phyloP scores from a whole-genome alignment of 2,797 vertebrate genomes.

The Phoxinus dragarum region DNA sequence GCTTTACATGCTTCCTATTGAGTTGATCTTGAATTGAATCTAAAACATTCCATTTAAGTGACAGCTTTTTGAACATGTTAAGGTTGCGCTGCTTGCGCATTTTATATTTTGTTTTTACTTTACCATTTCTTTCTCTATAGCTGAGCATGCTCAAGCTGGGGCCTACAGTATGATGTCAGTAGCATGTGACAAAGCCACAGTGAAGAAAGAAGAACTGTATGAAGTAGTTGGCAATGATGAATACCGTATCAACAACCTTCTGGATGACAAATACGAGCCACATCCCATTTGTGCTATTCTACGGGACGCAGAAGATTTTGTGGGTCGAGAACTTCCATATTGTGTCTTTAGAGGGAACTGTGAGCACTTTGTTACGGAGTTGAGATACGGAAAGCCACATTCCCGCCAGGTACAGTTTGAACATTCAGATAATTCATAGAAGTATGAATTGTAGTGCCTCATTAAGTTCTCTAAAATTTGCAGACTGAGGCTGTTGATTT shows the following conservation, averaged over 20 bases:
- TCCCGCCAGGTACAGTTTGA: constrained; percentile 79
- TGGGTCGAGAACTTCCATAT: constrained; percentile 77
- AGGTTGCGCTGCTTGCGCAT: accelerated
- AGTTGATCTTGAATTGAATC: not conserved
- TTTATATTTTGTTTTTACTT: not conserved
- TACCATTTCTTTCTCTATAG: constrained; percentile 61
- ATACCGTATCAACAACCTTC: constrained; percentile 83
- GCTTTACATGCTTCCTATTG: not conserved
- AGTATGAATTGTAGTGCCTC: not conserved
- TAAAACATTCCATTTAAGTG: not conserved
- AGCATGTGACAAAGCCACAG: constrained; percentile 77
- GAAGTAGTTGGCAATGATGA: constrained; percentile 73
- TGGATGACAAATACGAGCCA: constrained; percentile 75
- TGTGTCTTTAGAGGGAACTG: constrained; percentile 83
- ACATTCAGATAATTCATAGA: not conserved
- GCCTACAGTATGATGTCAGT: constrained; percentile 83
- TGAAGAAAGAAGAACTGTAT: constrained; percentile 81
- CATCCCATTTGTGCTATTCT: constrained; percentile 69
- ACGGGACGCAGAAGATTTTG: constrained; percentile 68
- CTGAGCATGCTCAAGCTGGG: constrained; percentile 71
- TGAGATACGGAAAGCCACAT: constrained; percentile 83
- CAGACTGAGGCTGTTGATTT: too few relatives aligned
- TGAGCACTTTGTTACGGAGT: constrained; percentile 86
- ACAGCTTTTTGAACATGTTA: not conserved
- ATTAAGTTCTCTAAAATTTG: not conserved